phyloP scores from a whole-genome alignment of 2,888 invertebrate genomes.

The Chymomyza procnemis region DNA sequence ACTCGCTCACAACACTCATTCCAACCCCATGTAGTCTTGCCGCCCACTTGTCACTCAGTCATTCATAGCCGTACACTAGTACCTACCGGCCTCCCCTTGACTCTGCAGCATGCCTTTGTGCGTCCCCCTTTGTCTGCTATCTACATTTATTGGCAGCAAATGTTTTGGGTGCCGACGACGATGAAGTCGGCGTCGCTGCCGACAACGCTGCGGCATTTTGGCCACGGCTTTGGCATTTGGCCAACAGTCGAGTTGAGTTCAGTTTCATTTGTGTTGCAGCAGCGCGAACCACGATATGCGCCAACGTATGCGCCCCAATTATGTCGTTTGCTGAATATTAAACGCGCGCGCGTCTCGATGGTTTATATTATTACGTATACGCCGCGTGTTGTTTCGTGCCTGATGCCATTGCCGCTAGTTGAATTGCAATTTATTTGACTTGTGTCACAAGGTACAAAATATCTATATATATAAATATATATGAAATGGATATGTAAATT shows the following conservation, averaged over 20 bases:
- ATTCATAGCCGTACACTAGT: slow-evolving; percentile 61
- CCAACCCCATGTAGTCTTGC: slow-evolving; percentile 30
- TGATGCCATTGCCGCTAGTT: slow-evolving; percentile 25
- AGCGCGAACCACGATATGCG: slow-evolving; percentile 48
- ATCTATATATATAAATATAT: no score
- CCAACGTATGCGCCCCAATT: neutral
- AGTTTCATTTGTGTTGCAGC: slow-evolving; percentile 58
- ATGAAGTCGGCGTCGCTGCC: slow-evolving; percentile 23
- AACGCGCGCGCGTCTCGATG: slow-evolving; percentile 28
- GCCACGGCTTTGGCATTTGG: slow-evolving; percentile 44
- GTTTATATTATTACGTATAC: slow-evolving; percentile 61
- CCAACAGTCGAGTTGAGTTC: neutral
- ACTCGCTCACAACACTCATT: slow-evolving; percentile 19
- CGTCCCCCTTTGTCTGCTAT: slow-evolving; percentile 9
- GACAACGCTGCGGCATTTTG: slow-evolving; percentile 63
- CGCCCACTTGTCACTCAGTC: slow-evolving; percentile 70
- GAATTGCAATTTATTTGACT: slow-evolving; percentile 49
- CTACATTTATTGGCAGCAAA: slow-evolving; percentile 54
- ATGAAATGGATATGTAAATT: slow-evolving; percentile 49
- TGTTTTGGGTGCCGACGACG: slow-evolving; percentile 12
- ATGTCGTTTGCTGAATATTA: neutral
- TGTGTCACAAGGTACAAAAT: slow-evolving; percentile 58
- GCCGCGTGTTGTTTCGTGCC: slow-evolving; percentile 41
- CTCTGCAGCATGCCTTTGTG: neutral
- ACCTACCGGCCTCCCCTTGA: neutral